These are phyloP conservation scores for Sepiola atlantica DNA, from an alignment of 2,888 invertebrate genomes.

Conservation along the genomic window DNA sequence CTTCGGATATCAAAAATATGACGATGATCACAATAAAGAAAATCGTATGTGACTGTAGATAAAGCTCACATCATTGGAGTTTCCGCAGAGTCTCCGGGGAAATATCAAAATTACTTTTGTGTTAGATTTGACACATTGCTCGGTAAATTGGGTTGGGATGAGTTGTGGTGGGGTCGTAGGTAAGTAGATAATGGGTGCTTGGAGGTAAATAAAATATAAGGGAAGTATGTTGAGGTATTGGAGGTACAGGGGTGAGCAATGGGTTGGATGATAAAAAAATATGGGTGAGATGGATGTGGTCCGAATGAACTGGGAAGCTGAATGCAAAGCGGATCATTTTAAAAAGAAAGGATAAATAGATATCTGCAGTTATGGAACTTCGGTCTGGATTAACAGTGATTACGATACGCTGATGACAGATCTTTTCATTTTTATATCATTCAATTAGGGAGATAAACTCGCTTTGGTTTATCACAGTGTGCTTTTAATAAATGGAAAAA, in stretches of 20 bases:
- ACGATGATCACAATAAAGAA: neutral
- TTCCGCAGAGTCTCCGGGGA: neutral
- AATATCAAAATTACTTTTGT: neutral
- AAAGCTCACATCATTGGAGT: neutral
- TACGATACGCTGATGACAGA: neutral
- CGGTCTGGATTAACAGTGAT: slow-evolving; percentile 16
- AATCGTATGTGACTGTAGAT: slow-evolving; percentile 32
- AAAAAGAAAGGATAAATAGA: neutral
- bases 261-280: neutral
- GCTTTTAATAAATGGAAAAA: neutral
- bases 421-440: neutral
- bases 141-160: neutral
- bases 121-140: neutral
- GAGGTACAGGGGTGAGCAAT: neutral
- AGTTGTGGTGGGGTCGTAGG: neutral
- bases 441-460: slow-evolving; percentile 32
- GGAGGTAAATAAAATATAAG: neutral
- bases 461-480: neutral
- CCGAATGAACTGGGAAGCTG: neutral
- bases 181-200: neutral
- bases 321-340: neutral
- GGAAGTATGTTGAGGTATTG: neutral
- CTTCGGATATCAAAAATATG: neutral
- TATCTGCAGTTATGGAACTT: neutral
- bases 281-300: neutral